A percentile compares a stretch with the other conserved stretches of the same genome.
phyloP scores from a whole-genome alignment of 2,797 vertebrate genomes.

The Falco biarmicus region DNA sequence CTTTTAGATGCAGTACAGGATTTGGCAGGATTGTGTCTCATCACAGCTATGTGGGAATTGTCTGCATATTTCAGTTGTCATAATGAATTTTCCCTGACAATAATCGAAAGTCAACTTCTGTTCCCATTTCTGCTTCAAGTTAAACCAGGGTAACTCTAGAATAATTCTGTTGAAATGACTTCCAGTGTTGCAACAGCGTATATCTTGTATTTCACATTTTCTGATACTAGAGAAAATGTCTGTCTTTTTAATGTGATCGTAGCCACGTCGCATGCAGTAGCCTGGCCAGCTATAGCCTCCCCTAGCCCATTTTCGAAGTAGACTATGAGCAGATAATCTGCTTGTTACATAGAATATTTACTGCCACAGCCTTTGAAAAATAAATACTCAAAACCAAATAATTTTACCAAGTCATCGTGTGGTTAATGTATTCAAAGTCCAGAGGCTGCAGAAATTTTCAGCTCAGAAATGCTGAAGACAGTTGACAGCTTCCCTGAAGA shows the following conservation, averaged over 20 bases:
- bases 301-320: background rate
- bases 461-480: background rate
- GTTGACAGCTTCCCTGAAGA: background rate
- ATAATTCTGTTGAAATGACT: rapidly evolving
- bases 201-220: background rate
- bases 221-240: background rate
- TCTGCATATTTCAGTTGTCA: background rate
- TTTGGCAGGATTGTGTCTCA: background rate
- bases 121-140: background rate
- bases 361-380: background rate
- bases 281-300: background rate
- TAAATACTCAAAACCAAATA: background rate
- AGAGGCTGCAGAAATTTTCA: background rate
- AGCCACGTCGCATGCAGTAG: background rate
- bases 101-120: slow-evolving; percentile 6
- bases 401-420: background rate
- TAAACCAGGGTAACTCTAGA: background rate
- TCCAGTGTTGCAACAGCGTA: background rate
- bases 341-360: background rate
- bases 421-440: background rate
- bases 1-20: background rate
- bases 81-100: background rate
- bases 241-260: background rate
- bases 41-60: background rate
- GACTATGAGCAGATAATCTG: background rate